Conservation (phyloP, 1,140 invertebrate genomes). For the Heliconius eleuchia region DNA sequence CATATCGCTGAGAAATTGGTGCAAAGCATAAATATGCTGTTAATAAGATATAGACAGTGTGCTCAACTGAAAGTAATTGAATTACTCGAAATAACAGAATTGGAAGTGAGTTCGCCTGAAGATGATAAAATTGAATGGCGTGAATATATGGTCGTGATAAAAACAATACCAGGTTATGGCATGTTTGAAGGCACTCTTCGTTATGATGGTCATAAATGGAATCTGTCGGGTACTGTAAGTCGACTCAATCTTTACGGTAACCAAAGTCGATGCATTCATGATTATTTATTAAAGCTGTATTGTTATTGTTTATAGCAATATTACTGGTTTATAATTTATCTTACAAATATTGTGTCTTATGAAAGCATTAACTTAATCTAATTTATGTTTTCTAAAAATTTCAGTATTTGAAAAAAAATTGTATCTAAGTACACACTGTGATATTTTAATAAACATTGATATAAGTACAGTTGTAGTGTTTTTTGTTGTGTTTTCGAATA, state of each 20-base stretch:
- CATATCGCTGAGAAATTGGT: constrained; percentile 83
- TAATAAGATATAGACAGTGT: constrained; percentile 85
- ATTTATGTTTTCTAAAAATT: neutral
- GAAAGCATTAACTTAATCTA: no score
- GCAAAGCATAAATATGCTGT: constrained; percentile 83
- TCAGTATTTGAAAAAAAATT: neutral
- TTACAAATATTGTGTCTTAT: neutral
- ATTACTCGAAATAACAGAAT: constrained; percentile 81
- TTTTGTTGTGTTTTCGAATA: no score
- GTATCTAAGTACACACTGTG: neutral
- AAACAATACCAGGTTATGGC: constrained; percentile 85
- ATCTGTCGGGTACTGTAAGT: constrained; percentile 86
- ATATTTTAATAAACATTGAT: neutral
- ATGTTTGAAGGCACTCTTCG: constrained; percentile 89
- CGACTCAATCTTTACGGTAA: constrained; percentile 89
- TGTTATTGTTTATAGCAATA: constrained; percentile 91
- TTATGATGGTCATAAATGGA: constrained; percentile 60
- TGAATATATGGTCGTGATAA: constrained; percentile 85
- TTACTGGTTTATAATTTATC: constrained; percentile 84
- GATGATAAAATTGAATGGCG: constrained; percentile 64
- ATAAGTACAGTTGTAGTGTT: neutral
- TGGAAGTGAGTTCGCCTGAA: constrained; percentile 57
- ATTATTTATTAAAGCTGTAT: constrained; percentile 88
- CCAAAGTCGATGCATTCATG: constrained; percentile 88
- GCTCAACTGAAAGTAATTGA: constrained; percentile 79